Evolutionary conservation across 35 echinoderm and acorn worm genomes (phyloP).

Genomic region (Acanthaster planci): DNA sequence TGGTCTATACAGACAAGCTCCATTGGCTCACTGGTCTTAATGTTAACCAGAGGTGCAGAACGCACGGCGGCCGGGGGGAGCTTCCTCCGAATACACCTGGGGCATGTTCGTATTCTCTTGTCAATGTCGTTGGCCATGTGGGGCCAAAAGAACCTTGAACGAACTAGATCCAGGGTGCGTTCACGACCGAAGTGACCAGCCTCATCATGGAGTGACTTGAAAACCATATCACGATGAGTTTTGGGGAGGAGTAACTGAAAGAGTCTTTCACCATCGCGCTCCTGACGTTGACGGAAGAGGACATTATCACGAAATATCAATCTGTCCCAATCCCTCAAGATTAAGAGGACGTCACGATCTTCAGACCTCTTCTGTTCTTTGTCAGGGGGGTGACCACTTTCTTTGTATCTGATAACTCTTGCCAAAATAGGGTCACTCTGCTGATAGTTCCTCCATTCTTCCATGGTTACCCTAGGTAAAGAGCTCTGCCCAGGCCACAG

Average conservation of each 20-base stretch:
- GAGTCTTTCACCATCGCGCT: not conserved
- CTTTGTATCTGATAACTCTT: too few relatives aligned
- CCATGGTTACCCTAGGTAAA: not conserved
- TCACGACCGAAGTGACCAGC: conserved; percentile 45
- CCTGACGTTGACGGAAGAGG: not conserved
- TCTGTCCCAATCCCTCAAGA: not conserved
- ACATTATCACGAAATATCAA: not conserved
- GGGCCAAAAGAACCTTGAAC: conserved; percentile 50
- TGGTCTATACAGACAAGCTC: conserved; percentile 45
- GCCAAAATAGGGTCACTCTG: too few relatives aligned
- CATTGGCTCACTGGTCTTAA: conserved; percentile 40
- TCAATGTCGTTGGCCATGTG: conserved; percentile 21
- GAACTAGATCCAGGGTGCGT: conserved; percentile 37
- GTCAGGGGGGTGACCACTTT: too few relatives aligned
- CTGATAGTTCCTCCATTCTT: not conserved
- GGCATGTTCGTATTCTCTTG: conserved; percentile 34
- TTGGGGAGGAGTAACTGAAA: not conserved
- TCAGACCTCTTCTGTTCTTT: too few relatives aligned
- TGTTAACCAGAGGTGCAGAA: conserved; percentile 38
- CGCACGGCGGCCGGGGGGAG: not conserved
- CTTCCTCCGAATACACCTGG: conserved; percentile 45
- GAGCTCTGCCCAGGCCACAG: not conserved
- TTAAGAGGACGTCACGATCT: not conserved
- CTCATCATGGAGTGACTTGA: conserved; percentile 20
- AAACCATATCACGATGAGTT: not conserved